These are phyloP conservation scores for Morpho deidamia DNA, from an alignment of 2,888 invertebrate species.

Conservation along the genomic window DNA sequence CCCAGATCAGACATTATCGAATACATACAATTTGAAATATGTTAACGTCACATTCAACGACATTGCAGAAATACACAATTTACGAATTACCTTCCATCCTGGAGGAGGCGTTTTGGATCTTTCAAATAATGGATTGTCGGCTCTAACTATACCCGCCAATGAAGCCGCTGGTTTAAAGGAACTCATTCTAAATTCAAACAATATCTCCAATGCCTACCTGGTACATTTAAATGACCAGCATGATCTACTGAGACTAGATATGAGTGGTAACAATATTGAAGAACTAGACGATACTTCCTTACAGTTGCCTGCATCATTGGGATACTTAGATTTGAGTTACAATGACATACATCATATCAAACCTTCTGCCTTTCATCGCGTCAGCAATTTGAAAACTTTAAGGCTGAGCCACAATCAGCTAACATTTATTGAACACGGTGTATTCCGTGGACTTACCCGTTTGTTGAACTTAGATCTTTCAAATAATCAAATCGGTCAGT, in stretches of 20 bases:
- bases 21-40: constrained; percentile 44
- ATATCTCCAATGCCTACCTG: constrained; percentile 42
- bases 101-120: constrained; percentile 58
- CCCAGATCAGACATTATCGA: constrained; percentile 45
- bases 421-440: constrained; percentile 45
- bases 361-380: constrained; percentile 47
- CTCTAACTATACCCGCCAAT: constrained; percentile 42
- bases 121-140: constrained; percentile 51
- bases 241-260: constrained; percentile 42
- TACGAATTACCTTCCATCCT: constrained; percentile 52
- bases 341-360: constrained; percentile 46
- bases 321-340: constrained; percentile 44
- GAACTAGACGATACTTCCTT: constrained; percentile 44
- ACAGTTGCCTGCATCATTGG: constrained; percentile 41
- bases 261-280: constrained; percentile 49
- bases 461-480: constrained; percentile 41
- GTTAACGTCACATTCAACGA: constrained; percentile 56
- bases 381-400: constrained; percentile 44
- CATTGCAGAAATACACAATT: constrained; percentile 38
- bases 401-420: constrained; percentile 47
- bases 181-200: constrained; percentile 50
- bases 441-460: constrained; percentile 44
- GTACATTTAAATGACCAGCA: constrained; percentile 45
- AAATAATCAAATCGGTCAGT: constrained; percentile 39
- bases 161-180: constrained; percentile 45